phyloP scores from a whole-genome alignment of 2,888 invertebrate species.

The Ophioninae sp. region DNA sequence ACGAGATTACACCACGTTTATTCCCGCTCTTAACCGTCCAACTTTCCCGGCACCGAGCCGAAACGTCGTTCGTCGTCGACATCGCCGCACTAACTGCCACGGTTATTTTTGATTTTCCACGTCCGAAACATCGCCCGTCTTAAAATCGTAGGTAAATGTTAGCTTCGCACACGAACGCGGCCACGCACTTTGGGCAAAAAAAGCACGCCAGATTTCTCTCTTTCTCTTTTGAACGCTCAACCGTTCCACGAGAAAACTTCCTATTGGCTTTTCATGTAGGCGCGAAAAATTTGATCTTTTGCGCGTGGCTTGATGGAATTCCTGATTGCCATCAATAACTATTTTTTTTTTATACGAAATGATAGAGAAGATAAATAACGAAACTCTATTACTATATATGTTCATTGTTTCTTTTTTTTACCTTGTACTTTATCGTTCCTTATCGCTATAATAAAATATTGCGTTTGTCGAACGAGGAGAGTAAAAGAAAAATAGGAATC shows the following conservation, averaged over 20 bases:
- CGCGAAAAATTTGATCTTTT: too few species aligned
- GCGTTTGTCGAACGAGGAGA: too few species aligned
- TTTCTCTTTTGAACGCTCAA: not conserved
- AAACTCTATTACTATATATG: too few species aligned
- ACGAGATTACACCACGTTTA: constrained; percentile 65
- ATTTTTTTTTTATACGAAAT: too few species aligned
- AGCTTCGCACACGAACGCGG: constrained; percentile 13
- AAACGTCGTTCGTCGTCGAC: constrained; percentile 81
- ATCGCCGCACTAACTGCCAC: constrained; percentile 81
- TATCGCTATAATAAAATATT: too few species aligned
- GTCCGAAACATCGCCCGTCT: constrained; percentile 41
- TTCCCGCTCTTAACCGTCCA: constrained; percentile 71
- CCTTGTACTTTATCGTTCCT: too few species aligned
- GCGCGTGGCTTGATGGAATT: too few species aligned
- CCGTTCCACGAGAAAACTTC: not conserved
- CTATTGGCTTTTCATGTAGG: too few species aligned
- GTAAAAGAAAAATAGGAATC: too few species aligned
- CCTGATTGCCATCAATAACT: too few species aligned
- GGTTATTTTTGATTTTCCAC: constrained; percentile 79
- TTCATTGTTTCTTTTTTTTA: too few species aligned
- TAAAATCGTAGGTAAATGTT: constrained; percentile 35
- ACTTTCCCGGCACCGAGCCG: constrained; percentile 79
- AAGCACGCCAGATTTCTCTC: not conserved
- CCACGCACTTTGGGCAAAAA: constrained; percentile 25
- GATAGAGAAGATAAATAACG: too few species aligned